Base-by-base conservation (phyloP, 2,888 invertebrate species). In the Leptopilina drosophilae region DNA sequence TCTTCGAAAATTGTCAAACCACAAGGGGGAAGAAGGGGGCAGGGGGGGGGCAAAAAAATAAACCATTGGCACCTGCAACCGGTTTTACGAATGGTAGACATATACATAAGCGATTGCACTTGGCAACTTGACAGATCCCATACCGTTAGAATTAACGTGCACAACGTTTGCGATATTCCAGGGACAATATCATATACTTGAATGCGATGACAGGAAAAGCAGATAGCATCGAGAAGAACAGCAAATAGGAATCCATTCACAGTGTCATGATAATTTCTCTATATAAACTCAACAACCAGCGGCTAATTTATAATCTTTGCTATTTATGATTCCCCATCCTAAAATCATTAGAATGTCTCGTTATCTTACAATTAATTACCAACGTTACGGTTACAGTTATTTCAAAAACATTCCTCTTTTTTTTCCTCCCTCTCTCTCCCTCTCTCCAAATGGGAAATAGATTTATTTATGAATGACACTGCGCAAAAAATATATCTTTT, bases 161-260 rank as follows among this genome's bases (percentile, higher is more conserved):
- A 53, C 56, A 56, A 56, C 73, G 56, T 73, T 56, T 33, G 33
- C 15, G 56, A 73, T 73, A 69, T 49, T 33, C 53, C 53, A 33
- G 53, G 69, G 69, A 73, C 73, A 73, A 73, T 73, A 73, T 40
- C 73, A 73, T 33, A 73, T 56, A 56, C 56, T 73, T 73, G 2
- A 56, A 33, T 56, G 56, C 8, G 73, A 73, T 73, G 56, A 73
- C 56, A 11, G 53, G 33, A 56, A 73, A 73, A 56, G n/a, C n/a
- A 73, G 56, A 73, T 73, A 33, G 26, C 5, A 73, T 56, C 53
- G 33, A 73, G 69, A 26, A 56, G 33, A 73, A 40, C 56, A 53
- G 56, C 69, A 49, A 49, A 69, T 69, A 69, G 26, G 8, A 20
- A 14, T 12, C 53, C 26, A n/a, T 56, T 33, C n/a, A 73, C 69